These are phyloP conservation scores for Eupithecia subfuscata DNA, from an alignment of 2,888 invertebrate genomes.

Conservation along the genomic window DNA sequence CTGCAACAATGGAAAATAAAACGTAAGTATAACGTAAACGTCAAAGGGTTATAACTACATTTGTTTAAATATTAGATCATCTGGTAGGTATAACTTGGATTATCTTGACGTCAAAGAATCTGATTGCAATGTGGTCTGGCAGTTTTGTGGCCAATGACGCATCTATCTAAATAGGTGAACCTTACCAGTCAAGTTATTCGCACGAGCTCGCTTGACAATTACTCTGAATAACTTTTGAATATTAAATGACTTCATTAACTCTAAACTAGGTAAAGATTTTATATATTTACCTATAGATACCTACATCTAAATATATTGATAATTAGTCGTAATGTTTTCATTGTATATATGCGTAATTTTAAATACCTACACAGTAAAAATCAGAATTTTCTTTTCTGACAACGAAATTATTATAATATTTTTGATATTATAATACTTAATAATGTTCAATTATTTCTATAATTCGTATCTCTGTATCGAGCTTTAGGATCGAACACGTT, in stretches of 20 bases:
- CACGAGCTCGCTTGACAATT: constrained; percentile 22
- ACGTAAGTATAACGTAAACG: constrained; percentile 37
- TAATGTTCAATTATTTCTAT: neutral
- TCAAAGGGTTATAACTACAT: neutral
- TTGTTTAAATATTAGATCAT: neutral
- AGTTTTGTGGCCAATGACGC: constrained; percentile 29
- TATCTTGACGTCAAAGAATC: constrained; percentile 28
- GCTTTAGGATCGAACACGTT: constrained; percentile 54
- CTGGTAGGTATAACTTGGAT: constrained; percentile 10
- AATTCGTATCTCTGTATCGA: constrained; percentile 4
- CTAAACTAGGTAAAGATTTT: neutral
- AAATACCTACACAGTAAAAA: too few species aligned
- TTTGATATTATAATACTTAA: neutral
- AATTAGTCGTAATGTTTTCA: neutral
- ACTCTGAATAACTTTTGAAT: constrained; percentile 18
- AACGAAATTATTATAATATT: too few species aligned
- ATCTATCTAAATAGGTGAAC: constrained; percentile 29
- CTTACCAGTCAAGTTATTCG: constrained; percentile 21
- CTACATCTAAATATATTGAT: neutral
- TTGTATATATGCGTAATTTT: neutral
- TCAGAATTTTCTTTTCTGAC: neutral
- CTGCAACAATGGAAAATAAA: constrained; percentile 78
- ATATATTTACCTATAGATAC: neutral
- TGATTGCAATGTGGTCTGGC: constrained; percentile 28
- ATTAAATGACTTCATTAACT: neutral